Base-by-base conservation (phyloP, 1,140 invertebrate genomes). In the Aphaenogaster ashmeadi region DNA sequence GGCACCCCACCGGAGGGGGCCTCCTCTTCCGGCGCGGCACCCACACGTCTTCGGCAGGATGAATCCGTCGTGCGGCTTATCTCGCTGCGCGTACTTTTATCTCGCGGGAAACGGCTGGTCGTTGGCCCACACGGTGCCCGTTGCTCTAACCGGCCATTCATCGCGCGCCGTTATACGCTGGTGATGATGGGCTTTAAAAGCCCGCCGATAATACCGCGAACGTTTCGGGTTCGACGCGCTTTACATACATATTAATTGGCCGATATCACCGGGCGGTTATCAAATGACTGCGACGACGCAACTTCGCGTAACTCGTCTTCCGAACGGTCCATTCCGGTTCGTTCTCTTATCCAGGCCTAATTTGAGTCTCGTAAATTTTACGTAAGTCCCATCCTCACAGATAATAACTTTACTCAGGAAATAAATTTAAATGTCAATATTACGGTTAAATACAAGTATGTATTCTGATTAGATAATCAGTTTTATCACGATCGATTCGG, bases 81-180 rank as follows among this genome's bases (percentile, higher is more conserved):
- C 92, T 88, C 62, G 50, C 81, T 75, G 74, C 67, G 87, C 86
- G 67, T 69, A 89, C 79, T 88, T 93, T 91, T 93, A 93, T 93
- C 92, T 91, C 58, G 78, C 86, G 90, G 93, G 92, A 94, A 93
- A 71, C 87, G 81, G 74, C 91, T 94, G 93, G 93, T 94, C 93
- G 87, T 93, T 94, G 93, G 93, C 93, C 93, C 92, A 93, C 47
- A 88, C 83, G 7, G 11, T 50, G 38, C 44, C 13, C 77, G 85
- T 86, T 87, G 80, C 85, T 87, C 88, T 84, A 92, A 89, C 83
- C 47, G 87, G 77, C 88, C 88, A 87, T 77, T 74, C 71, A 60
- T 85, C 52, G 60, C 27, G 56, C 21, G 41, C 38, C 2, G 52
- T 62, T 62, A n/a, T 64, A 75, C n/a, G 27, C 56, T 18, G 52